Percentiles rank a stretch among this genome's conserved stretches.
Evolutionary conservation across 2,113 vertebrate genomes (phyloP).

Genomic region (Cyrtonyx montezumae): DNA sequence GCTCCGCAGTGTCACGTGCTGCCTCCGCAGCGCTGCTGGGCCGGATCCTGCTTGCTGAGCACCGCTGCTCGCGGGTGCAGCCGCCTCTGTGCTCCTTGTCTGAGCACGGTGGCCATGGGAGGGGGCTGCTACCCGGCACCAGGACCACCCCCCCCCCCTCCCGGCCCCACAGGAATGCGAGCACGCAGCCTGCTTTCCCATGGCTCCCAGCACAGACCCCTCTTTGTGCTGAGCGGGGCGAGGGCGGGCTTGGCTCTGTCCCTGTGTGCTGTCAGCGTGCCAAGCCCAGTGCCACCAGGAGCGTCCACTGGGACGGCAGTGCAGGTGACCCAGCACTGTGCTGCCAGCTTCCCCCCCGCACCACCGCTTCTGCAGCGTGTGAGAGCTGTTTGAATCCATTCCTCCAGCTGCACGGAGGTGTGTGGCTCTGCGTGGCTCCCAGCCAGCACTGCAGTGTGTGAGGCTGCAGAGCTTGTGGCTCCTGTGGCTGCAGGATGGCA

Average conservation of each 20-base stretch:
- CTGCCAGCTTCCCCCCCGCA: not conserved
- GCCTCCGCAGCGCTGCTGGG: not conserved
- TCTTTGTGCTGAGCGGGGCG: not conserved
- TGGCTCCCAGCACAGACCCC: not conserved
- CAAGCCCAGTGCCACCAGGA: not conserved
- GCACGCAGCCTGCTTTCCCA: not conserved
- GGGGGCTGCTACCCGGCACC: not conserved
- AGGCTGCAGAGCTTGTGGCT: not conserved
- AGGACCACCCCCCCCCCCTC: accelerated
- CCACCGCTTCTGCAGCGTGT: not conserved
- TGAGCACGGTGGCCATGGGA: accelerated
- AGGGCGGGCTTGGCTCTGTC: not conserved
- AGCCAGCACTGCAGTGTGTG: not conserved
- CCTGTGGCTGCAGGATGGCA: not conserved
- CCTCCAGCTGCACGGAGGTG: not conserved
- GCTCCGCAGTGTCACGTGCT: accelerated
- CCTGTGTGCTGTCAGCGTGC: accelerated
- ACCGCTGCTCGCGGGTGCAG: accelerated
- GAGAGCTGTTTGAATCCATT: not conserved
- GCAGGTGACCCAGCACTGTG: accelerated
- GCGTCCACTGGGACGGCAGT: accelerated
- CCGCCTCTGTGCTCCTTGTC: accelerated
- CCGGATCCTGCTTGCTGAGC: accelerated
- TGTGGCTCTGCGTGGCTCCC: not conserved
- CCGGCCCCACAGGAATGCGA: accelerated